Evolutionary conservation across 2,797 vertebrate genomes (phyloP), one percentile per base, ranked within the genome.

Genomic region (Macrochelys suwanniensis): DNA sequence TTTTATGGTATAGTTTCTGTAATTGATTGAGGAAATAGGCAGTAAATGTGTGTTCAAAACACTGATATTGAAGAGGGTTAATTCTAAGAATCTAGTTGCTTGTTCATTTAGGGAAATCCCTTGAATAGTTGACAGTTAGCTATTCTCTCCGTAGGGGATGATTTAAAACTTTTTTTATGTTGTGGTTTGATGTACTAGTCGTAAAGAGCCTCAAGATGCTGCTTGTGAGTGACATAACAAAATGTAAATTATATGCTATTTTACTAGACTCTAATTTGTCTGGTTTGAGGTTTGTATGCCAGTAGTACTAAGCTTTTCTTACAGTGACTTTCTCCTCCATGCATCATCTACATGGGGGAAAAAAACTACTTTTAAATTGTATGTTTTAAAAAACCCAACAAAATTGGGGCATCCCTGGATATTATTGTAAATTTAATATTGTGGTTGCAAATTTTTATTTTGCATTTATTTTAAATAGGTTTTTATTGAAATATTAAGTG

Each of bases 261-360:
- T 97, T 97, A 90, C 93, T 96, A 95, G 92, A 65, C 85, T 96
- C 94, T 95, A 93, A 96, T 97, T 97, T 95, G 95, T 98, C 98
- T 96, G 82, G 84, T 65, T 13, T 96, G 95, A 96, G 93, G 81
- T 96, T 98, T 97, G 92, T 97, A 79, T 95, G 96, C 93, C 94
- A 89, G 53, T 84, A 97, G 89, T 65, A 84, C 61, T 77, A 56
- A 92, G 92, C 68, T 95, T 85, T 87, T 95, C 89, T 95, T 95
- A 57, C 90, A 91, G 42, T 89, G 94, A 45, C 50, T 96, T 96
- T 94, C 65, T 91, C 82, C 93, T 95, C 42, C 49, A 23, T 85
- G 83, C 83, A 84, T 61, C 89, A 56, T 57, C 65, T 93, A 56
- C 76, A 45, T 76, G 84, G 76, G 57, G 91, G 89, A 95, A 4